These are phyloP conservation scores for Strigamia transsilvanica DNA, from an alignment of 2,888 invertebrate genomes.

Conservation along the genomic window DNA sequence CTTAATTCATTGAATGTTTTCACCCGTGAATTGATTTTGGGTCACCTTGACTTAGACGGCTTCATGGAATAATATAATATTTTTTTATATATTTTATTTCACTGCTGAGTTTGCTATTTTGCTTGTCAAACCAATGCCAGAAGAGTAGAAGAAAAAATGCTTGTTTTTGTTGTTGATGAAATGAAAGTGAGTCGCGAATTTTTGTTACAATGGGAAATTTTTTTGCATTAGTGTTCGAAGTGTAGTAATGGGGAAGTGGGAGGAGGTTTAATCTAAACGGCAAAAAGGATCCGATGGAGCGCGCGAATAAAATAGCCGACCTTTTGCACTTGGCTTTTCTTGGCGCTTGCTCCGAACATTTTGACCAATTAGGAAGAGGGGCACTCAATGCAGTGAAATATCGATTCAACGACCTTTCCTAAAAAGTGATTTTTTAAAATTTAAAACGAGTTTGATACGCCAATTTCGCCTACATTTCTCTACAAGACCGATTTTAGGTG, in stretches of 20 bases:
- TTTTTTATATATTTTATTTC: neutral
- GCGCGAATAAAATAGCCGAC: conserved; percentile 15
- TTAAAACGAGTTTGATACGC: neutral
- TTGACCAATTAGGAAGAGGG: conserved; percentile 14
- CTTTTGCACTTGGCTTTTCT: conserved; percentile 1
- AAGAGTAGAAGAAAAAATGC: neutral
- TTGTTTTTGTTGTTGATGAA: conserved; percentile 15
- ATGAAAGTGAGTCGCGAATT: conserved; percentile 9
- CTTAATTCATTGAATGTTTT: neutral
- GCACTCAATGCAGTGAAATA: conserved; percentile 5
- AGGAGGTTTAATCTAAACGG: neutral
- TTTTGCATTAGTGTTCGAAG: neutral
- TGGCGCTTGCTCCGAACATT: neutral
- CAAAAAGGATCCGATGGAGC: conserved; percentile 6
- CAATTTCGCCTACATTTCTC: neutral
- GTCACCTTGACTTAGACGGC: neutral
- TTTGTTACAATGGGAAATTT: neutral
- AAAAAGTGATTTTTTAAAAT: neutral
- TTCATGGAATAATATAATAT: neutral
- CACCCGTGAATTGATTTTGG: conserved; percentile 14
- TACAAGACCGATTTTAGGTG: neutral
- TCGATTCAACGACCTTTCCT: neutral
- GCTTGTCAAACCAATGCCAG: neutral
- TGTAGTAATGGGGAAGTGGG: neutral
- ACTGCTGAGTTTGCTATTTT: conserved; percentile 13